These are phyloP conservation scores for Podabrus alpinus DNA, from an alignment of 2,888 invertebrate genomes.

Conservation along the genomic window DNA sequence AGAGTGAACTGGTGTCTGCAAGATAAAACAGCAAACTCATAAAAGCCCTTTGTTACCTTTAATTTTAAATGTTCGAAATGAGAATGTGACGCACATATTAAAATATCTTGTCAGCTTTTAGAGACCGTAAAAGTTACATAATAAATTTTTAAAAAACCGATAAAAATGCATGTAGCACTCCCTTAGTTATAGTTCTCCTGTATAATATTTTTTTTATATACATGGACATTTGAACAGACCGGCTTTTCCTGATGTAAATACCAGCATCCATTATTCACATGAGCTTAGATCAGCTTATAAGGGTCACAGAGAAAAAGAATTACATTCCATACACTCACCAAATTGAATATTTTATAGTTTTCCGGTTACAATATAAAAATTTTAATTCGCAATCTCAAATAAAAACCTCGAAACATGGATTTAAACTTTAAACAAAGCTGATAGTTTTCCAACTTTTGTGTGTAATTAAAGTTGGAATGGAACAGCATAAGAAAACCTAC, in stretches of 20 bases:
- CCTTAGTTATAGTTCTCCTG: slow-evolving; percentile 3
- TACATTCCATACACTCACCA: not conserved
- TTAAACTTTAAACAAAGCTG: not conserved
- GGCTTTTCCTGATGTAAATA: slow-evolving; percentile 3
- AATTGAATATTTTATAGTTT: slow-evolving; percentile 2
- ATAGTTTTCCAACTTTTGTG: not conserved
- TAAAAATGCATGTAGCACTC: slow-evolving; percentile 1
- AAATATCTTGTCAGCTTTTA: slow-evolving; percentile 14
- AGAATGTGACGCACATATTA: slow-evolving; percentile 18
- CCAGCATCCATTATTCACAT: not conserved
- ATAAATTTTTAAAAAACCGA: not conserved
- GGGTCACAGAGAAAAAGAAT: not conserved
- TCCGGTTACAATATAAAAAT: not conserved
- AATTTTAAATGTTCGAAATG: slow-evolving; percentile 25
- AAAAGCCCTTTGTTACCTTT: slow-evolving; percentile 26
- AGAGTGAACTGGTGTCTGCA: slow-evolving; percentile 17
- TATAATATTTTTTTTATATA: slow-evolving; percentile 3
- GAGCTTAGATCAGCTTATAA: slow-evolving; percentile 2
- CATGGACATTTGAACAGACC: slow-evolving; percentile 2
- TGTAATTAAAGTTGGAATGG: not conserved
- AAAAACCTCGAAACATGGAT: not conserved
- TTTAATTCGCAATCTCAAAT: not conserved
- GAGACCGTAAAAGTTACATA: slow-evolving; percentile 3
- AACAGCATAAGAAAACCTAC: not conserved
- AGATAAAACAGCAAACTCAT: slow-evolving; percentile 27